Percentiles rank a stretch among this genome's conserved stretches.
These are phyloP conservation scores for Drosophila nannoptera DNA, from an alignment of 1,140 invertebrate genomes.

Conservation along the genomic window DNA sequence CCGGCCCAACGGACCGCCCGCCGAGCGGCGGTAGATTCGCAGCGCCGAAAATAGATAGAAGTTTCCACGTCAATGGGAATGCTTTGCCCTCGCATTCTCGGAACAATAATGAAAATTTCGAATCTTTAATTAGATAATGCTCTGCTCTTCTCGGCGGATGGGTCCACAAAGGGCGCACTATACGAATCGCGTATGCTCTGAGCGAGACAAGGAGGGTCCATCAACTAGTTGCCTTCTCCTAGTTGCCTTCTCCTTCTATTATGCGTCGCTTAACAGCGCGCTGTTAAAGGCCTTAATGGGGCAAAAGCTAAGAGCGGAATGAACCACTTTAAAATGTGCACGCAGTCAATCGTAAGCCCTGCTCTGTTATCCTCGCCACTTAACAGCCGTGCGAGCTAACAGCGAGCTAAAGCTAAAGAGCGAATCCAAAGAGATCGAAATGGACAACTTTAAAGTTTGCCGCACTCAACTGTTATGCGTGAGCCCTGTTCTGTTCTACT, in stretches of 20 bases:
- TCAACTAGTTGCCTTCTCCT: background rate
- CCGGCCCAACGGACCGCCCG: background rate
- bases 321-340: too few species aligned
- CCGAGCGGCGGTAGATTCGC: background rate
- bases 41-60: constrained; percentile 13
- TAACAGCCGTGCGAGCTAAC: too few species aligned
- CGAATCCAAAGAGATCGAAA: too few species aligned
- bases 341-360: too few species aligned
- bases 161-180: constrained; percentile 23
- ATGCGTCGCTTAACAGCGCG: background rate
- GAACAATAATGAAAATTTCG: constrained; percentile 67
- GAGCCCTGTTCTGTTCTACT: too few species aligned
- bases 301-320: background rate
- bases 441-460: too few species aligned
- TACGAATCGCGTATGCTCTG: constrained; percentile 1
- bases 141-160: constrained; percentile 41
- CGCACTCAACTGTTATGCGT: too few species aligned
- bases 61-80: constrained; percentile 28
- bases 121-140: constrained; percentile 74
- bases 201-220: background rate
- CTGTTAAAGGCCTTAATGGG: background rate
- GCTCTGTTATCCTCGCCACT: too few species aligned
- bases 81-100: constrained; percentile 53
- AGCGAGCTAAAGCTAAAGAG: too few species aligned
- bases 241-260: background rate